These are phyloP conservation scores for Ommatoiulus sabulosus DNA, from an alignment of 2,888 invertebrate genomes.

Conservation along the genomic window DNA sequence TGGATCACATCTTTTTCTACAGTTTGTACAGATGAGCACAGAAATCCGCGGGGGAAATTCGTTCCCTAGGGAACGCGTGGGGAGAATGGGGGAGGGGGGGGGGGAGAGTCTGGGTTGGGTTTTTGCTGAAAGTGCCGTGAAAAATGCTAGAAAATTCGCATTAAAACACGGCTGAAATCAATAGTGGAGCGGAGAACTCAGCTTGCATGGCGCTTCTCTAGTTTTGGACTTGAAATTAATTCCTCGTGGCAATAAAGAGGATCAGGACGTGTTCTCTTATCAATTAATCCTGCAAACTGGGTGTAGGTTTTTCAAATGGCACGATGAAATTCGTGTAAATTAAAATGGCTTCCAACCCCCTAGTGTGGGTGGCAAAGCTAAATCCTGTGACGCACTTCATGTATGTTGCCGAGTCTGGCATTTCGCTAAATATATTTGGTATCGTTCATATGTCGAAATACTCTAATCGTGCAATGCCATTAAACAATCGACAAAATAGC, in stretches of 20 bases:
- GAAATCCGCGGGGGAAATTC: not conserved
- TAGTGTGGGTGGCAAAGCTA: not conserved
- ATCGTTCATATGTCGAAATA: too few species aligned
- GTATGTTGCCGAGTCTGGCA: too few species aligned
- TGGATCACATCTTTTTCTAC: not conserved
- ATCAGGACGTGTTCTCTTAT: not conserved
- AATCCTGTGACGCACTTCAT: too few species aligned
- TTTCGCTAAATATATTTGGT: too few species aligned
- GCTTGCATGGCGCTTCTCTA: not conserved
- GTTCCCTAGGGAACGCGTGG: too few species aligned
- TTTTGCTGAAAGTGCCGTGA: not conserved
- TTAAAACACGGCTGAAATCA: not conserved
- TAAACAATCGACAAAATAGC: too few species aligned
- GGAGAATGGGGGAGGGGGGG: too few species aligned
- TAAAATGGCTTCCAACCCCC: not conserved
- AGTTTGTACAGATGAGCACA: not conserved
- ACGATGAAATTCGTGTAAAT: not conserved
- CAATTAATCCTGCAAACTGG: conserved; percentile 10
- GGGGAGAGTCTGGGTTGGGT: not conserved
- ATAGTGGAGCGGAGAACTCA: not conserved
- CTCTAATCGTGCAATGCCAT: too few species aligned
- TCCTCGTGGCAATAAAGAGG: not conserved
- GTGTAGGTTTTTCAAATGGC: not conserved
- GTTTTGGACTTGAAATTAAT: not conserved
- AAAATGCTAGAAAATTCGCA: not conserved